Percentiles rank a stretch among this genome's conserved stretches.
These are phyloP conservation scores for Luehdorfia chinensis DNA, from an alignment of 1,140 invertebrate species.

Conservation along the genomic window DNA sequence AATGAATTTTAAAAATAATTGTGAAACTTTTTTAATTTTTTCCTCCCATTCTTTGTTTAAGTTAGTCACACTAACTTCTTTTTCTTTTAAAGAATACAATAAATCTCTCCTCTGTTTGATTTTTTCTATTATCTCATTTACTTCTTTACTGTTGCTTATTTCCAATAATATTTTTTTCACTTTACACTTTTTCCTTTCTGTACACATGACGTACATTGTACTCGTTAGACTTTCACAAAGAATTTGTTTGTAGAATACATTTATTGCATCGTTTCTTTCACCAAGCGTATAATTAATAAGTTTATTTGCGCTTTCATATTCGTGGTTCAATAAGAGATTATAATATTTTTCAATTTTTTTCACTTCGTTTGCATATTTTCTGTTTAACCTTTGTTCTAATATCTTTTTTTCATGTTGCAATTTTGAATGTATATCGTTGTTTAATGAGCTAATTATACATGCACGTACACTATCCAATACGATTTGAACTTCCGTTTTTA, in stretches of 20 bases:
- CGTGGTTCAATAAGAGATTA: slow-evolving; percentile 45
- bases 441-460: slow-evolving; percentile 43
- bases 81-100: slow-evolving; percentile 36
- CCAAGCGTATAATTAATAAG: slow-evolving; percentile 38
- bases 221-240: slow-evolving; percentile 52
- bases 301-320: slow-evolving; percentile 37
- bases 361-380: slow-evolving; percentile 41
- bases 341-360: slow-evolving; percentile 60
- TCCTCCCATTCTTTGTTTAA: slow-evolving; percentile 60
- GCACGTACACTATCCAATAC: slow-evolving; percentile 38
- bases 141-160: slow-evolving; percentile 39
- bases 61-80: slow-evolving; percentile 35
- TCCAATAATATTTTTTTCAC: slow-evolving; percentile 54
- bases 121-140: slow-evolving; percentile 41
- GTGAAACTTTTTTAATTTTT: slow-evolving; percentile 56
- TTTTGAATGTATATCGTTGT: slow-evolving; percentile 49
- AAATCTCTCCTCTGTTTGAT: slow-evolving; percentile 44
- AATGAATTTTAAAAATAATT: slow-evolving; percentile 62
- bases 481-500: slow-evolving; percentile 42
- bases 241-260: slow-evolving; percentile 50
- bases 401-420: slow-evolving; percentile 40
- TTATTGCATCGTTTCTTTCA: slow-evolving; percentile 55
- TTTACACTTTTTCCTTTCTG: slow-evolving; percentile 64
- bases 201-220: slow-evolving; percentile 62
- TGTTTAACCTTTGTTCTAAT: slow-evolving; percentile 43